These are phyloP conservation scores for Drosophila vallismaia DNA, from an alignment of 2,888 invertebrate genomes.

Conservation along the genomic window DNA sequence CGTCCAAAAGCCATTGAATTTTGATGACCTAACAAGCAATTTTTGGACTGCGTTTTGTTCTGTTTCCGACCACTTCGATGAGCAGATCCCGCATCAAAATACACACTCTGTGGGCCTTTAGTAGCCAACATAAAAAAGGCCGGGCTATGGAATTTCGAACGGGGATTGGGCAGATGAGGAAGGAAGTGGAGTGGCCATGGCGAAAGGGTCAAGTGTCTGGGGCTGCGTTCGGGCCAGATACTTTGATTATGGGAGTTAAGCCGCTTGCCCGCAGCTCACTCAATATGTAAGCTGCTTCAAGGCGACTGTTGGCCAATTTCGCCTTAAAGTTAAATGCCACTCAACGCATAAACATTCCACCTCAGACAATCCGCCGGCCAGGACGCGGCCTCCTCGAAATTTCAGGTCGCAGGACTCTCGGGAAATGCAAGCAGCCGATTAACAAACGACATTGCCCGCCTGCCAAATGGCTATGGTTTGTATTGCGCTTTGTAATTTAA, in stretches of 20 bases:
- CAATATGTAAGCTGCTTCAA: constrained; percentile 73
- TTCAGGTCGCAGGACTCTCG: constrained; percentile 5
- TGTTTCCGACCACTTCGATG: constrained; percentile 24
- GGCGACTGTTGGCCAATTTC: constrained; percentile 38
- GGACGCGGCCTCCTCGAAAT: constrained; percentile 30
- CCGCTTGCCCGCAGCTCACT: constrained; percentile 68
- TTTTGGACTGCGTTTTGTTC: constrained; percentile 8
- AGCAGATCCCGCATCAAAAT: constrained; percentile 50
- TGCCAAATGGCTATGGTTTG: constrained; percentile 51
- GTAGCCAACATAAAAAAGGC: constrained; percentile 35
- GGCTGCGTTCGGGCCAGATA: constrained; percentile 75
- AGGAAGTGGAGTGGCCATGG: constrained; percentile 20
- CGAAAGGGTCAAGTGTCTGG: constrained; percentile 75
- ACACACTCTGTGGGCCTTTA: constrained; percentile 39
- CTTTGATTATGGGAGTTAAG: constrained; percentile 81
- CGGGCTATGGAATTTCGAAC: constrained; percentile 13
- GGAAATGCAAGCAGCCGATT: constrained; percentile 32
- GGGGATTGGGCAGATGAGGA: not conserved
- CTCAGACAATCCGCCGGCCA: constrained; percentile 41
- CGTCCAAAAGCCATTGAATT: constrained; percentile 56
- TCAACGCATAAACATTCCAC: constrained; percentile 28
- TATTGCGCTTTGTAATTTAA: constrained; percentile 64
- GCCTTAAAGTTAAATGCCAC: constrained; percentile 46
- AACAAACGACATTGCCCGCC: constrained; percentile 54
- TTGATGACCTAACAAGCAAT: constrained; percentile 63